Conservation (phyloP, 2,113 vertebrate species). For the Neogobius melanostomus region DNA sequence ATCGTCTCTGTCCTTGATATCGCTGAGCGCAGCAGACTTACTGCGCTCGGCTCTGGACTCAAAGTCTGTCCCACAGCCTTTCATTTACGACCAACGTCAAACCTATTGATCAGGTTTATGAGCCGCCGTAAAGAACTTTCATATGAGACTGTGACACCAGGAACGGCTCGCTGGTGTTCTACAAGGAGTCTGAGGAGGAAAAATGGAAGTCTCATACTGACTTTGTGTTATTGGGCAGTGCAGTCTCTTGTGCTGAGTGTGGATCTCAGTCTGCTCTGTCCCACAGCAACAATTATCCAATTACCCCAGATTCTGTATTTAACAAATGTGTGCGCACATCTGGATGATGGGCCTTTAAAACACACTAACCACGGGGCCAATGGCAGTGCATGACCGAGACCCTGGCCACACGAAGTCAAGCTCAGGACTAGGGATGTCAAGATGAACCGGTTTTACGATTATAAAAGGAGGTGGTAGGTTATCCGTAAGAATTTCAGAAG, state of each 20-base stretch:
- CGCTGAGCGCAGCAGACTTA: not conserved
- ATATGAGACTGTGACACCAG: not conserved
- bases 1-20: not conserved
- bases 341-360: too few species aligned
- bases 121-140: not conserved
- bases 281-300: too few species aligned
- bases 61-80: not conserved
- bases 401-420: too few species aligned
- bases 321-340: too few species aligned
- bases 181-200: not conserved
- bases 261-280: too few species aligned
- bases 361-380: too few species aligned
- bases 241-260: not conserved
- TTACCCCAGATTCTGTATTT: too few species aligned
- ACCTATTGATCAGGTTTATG: slow-evolving; percentile 1
- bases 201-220: not conserved
- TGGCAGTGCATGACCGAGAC: too few species aligned
- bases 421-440: too few species aligned
- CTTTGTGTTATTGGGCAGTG: not conserved
- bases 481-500: too few species aligned
- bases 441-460: too few species aligned
- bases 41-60: not conserved
- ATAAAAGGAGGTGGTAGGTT: too few species aligned
- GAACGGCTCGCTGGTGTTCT: not conserved
- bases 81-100: not conserved